Evolutionary conservation across 2,113 vertebrate species (phyloP).

Genomic region (Poicephalus meyeri): DNA sequence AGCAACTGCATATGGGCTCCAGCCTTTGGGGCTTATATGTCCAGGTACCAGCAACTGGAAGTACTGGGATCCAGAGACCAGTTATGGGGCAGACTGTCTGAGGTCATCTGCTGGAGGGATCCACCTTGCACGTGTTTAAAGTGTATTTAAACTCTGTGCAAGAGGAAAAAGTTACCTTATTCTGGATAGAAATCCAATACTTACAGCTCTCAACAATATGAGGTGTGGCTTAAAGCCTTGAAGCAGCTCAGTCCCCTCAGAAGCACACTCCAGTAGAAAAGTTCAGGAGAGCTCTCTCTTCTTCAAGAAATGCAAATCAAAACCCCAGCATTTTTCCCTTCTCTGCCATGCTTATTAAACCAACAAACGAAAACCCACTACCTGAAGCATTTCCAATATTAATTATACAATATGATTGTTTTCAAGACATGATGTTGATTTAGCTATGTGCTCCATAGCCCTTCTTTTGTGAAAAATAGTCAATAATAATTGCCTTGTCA

Average conservation of each 20-base stretch:
- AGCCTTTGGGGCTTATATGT: accelerated
- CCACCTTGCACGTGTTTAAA: background rate
- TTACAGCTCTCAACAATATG: background rate
- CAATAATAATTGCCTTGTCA: background rate
- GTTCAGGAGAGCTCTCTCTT: background rate
- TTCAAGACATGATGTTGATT: background rate
- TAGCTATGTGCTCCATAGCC: background rate
- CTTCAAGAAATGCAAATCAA: background rate
- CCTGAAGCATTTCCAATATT: background rate
- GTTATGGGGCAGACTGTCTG: background rate
- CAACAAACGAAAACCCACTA: background rate
- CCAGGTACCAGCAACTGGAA: background rate
- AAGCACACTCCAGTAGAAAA: background rate
- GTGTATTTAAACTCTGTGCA: background rate
- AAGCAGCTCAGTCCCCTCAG: background rate
- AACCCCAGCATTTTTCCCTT: background rate
- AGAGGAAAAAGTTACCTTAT: background rate
- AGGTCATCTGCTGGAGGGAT: background rate
- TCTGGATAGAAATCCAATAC: background rate
- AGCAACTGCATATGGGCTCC: background rate
- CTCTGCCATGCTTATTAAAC: background rate
- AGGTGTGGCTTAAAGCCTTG: background rate
- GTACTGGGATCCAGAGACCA: background rate
- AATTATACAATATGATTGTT: background rate
- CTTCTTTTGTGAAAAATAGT: background rate